Evolutionary conservation across 2,113 vertebrate species (phyloP), one percentile per base, ranked within the genome.

Genomic region (Macheiramphus alcinus): DNA sequence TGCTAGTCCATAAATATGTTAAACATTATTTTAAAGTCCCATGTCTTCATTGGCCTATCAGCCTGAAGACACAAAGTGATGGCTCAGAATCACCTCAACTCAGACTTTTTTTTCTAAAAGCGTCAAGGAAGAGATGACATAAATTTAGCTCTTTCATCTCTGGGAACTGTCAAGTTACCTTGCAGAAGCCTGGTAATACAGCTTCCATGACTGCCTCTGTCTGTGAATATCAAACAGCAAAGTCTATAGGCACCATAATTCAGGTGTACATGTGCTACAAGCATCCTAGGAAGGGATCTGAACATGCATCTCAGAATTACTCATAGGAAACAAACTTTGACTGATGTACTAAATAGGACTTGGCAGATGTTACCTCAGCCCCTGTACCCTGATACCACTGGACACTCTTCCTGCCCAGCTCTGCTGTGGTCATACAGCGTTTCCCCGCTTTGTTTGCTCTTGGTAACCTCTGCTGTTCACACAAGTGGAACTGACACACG

Each of bases 381-480:
- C 23, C 66, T 79, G 29, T 11, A 63, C 76, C 56, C 73, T 79
- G 48, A 66, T 62, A 78, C 61, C 68, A 47, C 76, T 47, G 73
- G 31, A 68, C 73, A 56, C 61, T 87, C 80, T 93, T 94, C 93
- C 94, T 96, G 93, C 48, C 47, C 40, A 55, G 9, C 61, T 74
- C 70, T 56, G 43, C 66, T 85, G 62, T 52, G 87, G 59, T 89
- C 78, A n/a, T 16, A 17, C n/a, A 45, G 56, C 55, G 56, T 81
- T 96, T 94, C 78, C 93, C 43, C 22, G 1, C 65, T 93, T 96
- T 87, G 89, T 96, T 72, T 86, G 34, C 62, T 81, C 38, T 72
- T 21, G 50, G 26, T 42, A 88, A 73, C 79, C 52, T 31, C 61
- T 63, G 56, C 58, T 81, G 56, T 75, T 95, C 91, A 72, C 61